A percentile compares a stretch with the other conserved stretches of the same genome.
Evolutionary conservation across 2,113 vertebrate genomes (phyloP).

Genomic region (Accipiter cooperii): DNA sequence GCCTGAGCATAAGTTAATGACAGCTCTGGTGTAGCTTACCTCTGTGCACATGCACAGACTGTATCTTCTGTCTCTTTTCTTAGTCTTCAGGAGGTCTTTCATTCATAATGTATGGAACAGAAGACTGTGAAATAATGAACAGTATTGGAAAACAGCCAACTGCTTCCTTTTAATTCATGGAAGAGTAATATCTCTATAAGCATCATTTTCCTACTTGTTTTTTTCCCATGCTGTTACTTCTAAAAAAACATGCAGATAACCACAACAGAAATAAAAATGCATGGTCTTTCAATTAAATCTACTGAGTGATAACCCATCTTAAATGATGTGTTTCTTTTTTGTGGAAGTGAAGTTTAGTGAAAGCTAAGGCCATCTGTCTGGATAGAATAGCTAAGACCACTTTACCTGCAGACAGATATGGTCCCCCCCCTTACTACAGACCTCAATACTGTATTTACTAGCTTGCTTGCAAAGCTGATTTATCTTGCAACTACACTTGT

Average conservation of each 20-base stretch:
- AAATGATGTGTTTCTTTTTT: not conserved
- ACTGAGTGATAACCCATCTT: not conserved
- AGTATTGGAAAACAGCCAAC: not conserved
- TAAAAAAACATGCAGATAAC: not conserved
- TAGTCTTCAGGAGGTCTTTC: not conserved
- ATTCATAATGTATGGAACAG: not conserved
- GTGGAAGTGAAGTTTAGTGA: not conserved
- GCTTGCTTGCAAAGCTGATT: not conserved
- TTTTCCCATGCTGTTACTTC: not conserved
- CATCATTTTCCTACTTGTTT: not conserved
- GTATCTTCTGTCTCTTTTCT: not conserved
- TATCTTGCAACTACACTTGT: not conserved
- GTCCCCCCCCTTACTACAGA: not conserved
- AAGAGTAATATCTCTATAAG: not conserved
- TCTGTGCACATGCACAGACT: not conserved
- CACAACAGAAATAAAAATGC: not conserved
- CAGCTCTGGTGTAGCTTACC: not conserved
- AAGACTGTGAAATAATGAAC: not conserved
- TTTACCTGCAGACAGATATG: not conserved
- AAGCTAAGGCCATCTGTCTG: not conserved
- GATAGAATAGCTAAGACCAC: not conserved
- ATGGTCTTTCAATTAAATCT: not conserved
- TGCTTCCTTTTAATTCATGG: not conserved
- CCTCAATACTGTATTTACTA: not conserved
- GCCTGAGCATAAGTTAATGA: not conserved